Base-by-base conservation (phyloP, 2,113 vertebrate genomes). In the Sceloporus tristichus region DNA sequence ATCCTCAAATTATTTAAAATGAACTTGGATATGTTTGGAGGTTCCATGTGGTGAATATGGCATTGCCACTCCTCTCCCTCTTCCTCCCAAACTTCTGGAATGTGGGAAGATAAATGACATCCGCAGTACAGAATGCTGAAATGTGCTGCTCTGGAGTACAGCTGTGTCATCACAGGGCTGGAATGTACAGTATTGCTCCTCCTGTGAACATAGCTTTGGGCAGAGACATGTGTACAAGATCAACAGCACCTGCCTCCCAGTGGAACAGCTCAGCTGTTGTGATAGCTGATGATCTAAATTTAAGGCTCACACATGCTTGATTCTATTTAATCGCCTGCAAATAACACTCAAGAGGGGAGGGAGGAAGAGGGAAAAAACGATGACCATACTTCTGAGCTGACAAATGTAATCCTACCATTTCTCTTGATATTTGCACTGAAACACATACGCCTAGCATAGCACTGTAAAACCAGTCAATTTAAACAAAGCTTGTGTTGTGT, bases 221-320 rank as follows among this genome's bases (percentile, higher is more conserved):
- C 83, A 25, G 68, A 94, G 91, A 91, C 91, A 87, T 93, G 87
- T 90, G 87, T 91, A 59, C 54, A 87, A 59, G 74, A 74, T 88
- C 90, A 92, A 82, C 0, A 0, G 85, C 95, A 95, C 87, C 92
- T 95, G 92, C 91, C 88, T 40, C 90, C 92, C 87, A 62, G 2
- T 70, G 91, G 89, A 82, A 74, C 0, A 0, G 53, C 88, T 96
- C 94, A 96, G 94, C 93, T 96, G 94, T 95, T 91, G 91, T 90
- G 93, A 90, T 90, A 94, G 87, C 85, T 94, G 92, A 94, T 78
- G 89, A 87, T 91, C 89, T 96, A 95, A 94, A 95, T 94, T 91
- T 95, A 94, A 95, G 16, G 9, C 66, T 76, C 83, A 75, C 91
- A 95, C 85, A 93, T 91, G 88, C 85, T 91, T 82, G 59, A 85